Evolutionary conservation across 2,888 invertebrate species (phyloP).

Genomic region (Ormyrus nitidulus): DNA sequence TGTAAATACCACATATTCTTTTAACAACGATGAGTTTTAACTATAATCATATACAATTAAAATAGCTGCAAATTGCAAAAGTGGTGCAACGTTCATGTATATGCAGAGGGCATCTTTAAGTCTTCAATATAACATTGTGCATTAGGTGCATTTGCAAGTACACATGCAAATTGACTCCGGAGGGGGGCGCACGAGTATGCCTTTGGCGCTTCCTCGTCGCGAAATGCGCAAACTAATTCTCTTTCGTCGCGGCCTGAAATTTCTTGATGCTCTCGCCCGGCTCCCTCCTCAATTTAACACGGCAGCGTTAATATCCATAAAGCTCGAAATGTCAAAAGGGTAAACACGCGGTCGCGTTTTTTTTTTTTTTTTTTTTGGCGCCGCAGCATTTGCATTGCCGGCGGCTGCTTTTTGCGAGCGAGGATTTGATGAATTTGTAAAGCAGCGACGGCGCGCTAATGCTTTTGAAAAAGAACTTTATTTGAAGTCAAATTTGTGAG

Average conservation of each 20-base stretch:
- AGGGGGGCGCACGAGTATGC: background rate
- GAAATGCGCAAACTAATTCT: slow-evolving; percentile 47
- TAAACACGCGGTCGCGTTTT: too few species aligned
- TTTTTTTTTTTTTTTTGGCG: too few species aligned
- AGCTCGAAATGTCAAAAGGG: background rate
- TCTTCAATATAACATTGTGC: slow-evolving; percentile 40
- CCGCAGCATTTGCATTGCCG: too few species aligned
- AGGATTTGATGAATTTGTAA: too few species aligned
- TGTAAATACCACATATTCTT: too few species aligned
- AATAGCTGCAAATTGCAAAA: background rate
- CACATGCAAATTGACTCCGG: slow-evolving; percentile 37
- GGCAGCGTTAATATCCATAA: slow-evolving; percentile 4
- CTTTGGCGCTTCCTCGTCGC: slow-evolving; percentile 26
- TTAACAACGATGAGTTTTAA: too few species aligned
- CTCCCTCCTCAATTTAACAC: slow-evolving; percentile 24
- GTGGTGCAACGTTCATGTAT: too few species aligned
- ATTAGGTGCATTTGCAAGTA: slow-evolving; percentile 47
- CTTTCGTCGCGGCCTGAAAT: slow-evolving; percentile 31
- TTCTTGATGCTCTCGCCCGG: slow-evolving; percentile 38
- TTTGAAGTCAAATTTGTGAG: too few species aligned
- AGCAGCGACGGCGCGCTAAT: too few species aligned
- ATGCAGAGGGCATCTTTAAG: slow-evolving; percentile 4
- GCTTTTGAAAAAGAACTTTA: too few species aligned
- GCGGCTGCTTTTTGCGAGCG: too few species aligned
- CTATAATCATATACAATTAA: background rate